A percentile compares a stretch with the other conserved stretches of the same genome.
Evolutionary conservation across 2,113 vertebrate species (phyloP).

Genomic region (Lates calcarifer): DNA sequence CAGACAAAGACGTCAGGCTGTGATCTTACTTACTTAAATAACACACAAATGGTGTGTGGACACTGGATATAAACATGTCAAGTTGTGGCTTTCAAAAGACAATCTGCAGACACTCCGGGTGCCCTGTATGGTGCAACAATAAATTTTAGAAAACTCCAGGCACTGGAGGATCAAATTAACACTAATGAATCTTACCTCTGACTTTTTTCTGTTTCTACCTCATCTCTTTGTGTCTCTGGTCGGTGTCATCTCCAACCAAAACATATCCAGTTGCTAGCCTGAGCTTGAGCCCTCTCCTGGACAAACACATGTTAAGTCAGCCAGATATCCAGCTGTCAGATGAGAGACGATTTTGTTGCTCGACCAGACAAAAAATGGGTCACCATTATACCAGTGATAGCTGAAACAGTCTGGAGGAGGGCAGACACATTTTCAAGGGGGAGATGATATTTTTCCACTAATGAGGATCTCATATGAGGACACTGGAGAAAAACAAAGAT

Average conservation of each 20-base stretch:
- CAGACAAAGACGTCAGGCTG: conserved; percentile 17
- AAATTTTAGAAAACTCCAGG: conserved; percentile 11
- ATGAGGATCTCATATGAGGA: conserved; percentile 55
- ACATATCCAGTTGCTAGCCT: conserved; percentile 54
- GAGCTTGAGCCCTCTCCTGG: conserved; percentile 27
- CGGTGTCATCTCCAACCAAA: conserved; percentile 61
- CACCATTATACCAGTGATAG: conserved; percentile 42
- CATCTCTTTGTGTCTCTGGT: conserved; percentile 49
- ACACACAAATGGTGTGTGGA: conserved; percentile 39
- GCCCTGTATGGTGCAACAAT: conserved; percentile 15
- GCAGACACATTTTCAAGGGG: conserved; percentile 9
- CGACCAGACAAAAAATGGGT: conserved; percentile 30
- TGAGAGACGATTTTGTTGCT: conserved; percentile 13
- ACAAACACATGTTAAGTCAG: conserved; percentile 61
- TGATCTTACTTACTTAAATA: conserved; percentile 49
- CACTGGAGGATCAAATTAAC: conserved; percentile 45
- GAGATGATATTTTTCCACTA: conserved; percentile 28
- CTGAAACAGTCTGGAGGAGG: conserved; percentile 52
- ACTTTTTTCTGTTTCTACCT: conserved; percentile 12
- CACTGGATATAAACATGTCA: conserved; percentile 38
- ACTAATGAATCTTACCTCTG: conserved; percentile 25
- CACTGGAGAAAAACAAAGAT: conserved; percentile 23
- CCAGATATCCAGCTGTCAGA: conserved; percentile 63
- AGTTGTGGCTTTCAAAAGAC: conserved; percentile 44
- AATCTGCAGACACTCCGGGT: conserved; percentile 23